These are phyloP conservation scores for Rostratula benghalensis DNA, from an alignment of 2,113 vertebrate genomes.

Conservation along the genomic window DNA sequence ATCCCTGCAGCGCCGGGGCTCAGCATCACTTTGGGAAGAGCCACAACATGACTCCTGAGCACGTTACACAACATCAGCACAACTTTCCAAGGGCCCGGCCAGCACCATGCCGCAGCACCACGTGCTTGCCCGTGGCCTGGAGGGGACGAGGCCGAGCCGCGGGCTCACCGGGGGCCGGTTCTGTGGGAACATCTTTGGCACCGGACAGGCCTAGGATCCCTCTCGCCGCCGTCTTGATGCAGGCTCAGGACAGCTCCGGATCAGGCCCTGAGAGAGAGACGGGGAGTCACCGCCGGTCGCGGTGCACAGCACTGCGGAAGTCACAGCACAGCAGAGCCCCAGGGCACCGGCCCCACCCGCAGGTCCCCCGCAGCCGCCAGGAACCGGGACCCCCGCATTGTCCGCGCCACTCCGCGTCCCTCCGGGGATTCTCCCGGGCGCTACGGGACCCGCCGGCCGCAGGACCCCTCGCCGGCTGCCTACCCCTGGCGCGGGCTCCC, in stretches of 20 bases:
- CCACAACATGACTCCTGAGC: accelerated
- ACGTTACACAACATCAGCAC: accelerated
- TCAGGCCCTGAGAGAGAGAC: not conserved
- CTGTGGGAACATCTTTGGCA: slow-evolving; percentile 84
- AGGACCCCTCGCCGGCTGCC: not conserved
- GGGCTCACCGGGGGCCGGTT: slow-evolving; percentile 87
- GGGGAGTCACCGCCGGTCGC: not conserved
- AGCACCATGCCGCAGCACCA: not conserved
- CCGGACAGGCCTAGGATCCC: not conserved
- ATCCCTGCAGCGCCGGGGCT: accelerated
- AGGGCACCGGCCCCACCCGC: not conserved
- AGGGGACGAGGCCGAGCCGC: not conserved
- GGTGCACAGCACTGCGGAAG: not conserved
- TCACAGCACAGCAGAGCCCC: not conserved
- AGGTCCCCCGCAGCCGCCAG: not conserved
- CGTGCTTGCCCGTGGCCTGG: accelerated
- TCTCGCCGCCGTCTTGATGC: not conserved
- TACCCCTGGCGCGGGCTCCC: not conserved
- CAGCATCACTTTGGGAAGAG: not conserved
- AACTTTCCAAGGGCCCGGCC: not conserved
- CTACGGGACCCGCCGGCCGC: not conserved
- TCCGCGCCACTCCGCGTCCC: not conserved
- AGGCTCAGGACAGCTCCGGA: not conserved
- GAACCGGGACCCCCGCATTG: not conserved
- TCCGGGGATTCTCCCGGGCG: not conserved